These are phyloP conservation scores for Dryadula phaetusa DNA, from an alignment of 2,888 invertebrate species.

Conservation along the genomic window DNA sequence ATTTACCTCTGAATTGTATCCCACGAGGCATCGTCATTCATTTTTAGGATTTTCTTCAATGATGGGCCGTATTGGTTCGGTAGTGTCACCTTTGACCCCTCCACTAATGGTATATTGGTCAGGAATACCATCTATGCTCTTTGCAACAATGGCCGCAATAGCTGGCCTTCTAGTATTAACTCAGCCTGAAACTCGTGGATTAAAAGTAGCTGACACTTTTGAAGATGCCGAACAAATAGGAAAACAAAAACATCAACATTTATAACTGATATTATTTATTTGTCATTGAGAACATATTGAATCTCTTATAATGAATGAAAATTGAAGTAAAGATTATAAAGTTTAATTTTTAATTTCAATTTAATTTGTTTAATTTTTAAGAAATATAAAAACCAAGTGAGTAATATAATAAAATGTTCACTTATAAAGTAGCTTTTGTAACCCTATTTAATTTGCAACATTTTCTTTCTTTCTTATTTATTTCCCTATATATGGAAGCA, in stretches of 20 bases:
- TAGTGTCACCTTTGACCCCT: constrained; percentile 88
- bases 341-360: too few relatives aligned
- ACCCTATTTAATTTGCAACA: too few relatives aligned
- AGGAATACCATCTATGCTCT: constrained; percentile 73
- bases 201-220: constrained; percentile 73
- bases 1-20: constrained; percentile 89
- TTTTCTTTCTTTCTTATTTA: too few relatives aligned
- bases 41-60: constrained; percentile 88
- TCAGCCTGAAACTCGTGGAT: constrained; percentile 73
- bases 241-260: constrained; percentile 40
- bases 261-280: not conserved
- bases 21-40: constrained; percentile 87
- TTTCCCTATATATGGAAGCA: too few relatives aligned
- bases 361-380: too few relatives aligned
- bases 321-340: too few relatives aligned
- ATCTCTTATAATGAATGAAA: not conserved
- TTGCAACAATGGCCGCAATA: constrained; percentile 67
- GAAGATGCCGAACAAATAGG: constrained; percentile 76
- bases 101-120: constrained; percentile 82
- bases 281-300: not conserved
- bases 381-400: too few relatives aligned
- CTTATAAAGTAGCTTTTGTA: too few relatives aligned
- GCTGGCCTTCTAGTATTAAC: constrained; percentile 68
- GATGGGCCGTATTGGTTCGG: constrained; percentile 88
- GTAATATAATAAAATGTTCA: too few relatives aligned